Base-by-base conservation (phyloP, 2,888 invertebrate genomes). In the Cotesia congregata region DNA sequence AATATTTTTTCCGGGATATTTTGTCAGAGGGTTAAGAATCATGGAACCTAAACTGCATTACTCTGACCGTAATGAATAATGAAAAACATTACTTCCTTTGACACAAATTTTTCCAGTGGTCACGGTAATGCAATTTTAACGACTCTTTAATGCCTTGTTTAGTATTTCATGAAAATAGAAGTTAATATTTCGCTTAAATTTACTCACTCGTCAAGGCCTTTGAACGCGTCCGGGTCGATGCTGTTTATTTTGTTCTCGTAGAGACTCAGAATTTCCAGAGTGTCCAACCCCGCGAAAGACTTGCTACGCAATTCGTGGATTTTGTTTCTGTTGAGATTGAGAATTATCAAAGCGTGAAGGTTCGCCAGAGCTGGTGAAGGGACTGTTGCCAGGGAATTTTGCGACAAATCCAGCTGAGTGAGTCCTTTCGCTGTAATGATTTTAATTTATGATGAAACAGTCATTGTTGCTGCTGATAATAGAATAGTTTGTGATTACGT, bases 251-350 rank as follows among this genome's bases (percentile, higher is more conserved):
- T 94, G 88, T 96, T 96, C 89, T 96, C 97, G 89, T 97, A 97
- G 59, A 97, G 90, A 9, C 95, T 96, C 61, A 97, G 92, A 81
- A 97, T 95, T 89, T 97, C 96, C 82, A 97, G 90, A 2, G 96
- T 96, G 86, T 95, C 95, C 83, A 97, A 91, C 0, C 97, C 97
- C 86, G 95, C 94, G 87, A 97, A 97, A 7, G 97, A 97, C 81
- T 93, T 93, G 79, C 93, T 93, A 85, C 95, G 96, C 50, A 97
- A 92, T 73, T 93, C 93, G 68, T 92, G 93, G 84, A 97, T 95
- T 90, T 91, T 92, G 89, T 97, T 97, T 90, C 96, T 95, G 90
- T 97, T 97, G 91, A 97, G 92, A 90, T 97, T 97, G 79, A 97
- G 92, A 82, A 96, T 96, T 80, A 96, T 92, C 79, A 97, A 92